A percentile compares a stretch with the other conserved stretches of the same genome.
phyloP scores from a whole-genome alignment of 2,113 vertebrate species.

The Plotosus lineatus region DNA sequence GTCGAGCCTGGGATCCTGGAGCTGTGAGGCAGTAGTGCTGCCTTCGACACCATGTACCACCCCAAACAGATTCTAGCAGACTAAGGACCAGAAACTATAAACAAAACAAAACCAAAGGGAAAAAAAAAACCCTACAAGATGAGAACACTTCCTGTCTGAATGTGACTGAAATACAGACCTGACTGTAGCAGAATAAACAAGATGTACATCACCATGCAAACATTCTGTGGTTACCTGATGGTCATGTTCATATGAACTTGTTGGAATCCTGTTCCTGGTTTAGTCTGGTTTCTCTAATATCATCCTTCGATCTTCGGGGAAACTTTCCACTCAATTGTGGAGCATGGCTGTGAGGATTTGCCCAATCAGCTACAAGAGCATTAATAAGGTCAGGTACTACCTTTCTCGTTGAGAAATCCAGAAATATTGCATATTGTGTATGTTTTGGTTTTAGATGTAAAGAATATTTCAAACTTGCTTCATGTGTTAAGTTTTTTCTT shows the following conservation, averaged over 20 bases:
- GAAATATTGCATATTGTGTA: background rate
- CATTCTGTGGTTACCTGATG: background rate
- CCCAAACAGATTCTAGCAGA: background rate
- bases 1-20: background rate
- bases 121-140: too few relatives aligned
- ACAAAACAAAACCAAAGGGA: too few relatives aligned
- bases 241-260: background rate
- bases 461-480: background rate
- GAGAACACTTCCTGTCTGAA: background rate
- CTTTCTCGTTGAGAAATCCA: background rate
- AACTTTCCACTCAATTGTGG: background rate
- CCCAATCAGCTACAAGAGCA: background rate
- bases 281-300: background rate
- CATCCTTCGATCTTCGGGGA: background rate
- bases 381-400: background rate
- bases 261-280: background rate
- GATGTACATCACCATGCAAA: too few relatives aligned
- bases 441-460: background rate
- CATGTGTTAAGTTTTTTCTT: background rate
- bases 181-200: too few relatives aligned
- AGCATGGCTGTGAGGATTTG: background rate
- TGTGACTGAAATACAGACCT: background rate
- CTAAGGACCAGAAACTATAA: background rate
- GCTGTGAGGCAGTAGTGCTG: background rate
- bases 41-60: too few relatives aligned